phyloP scores from a whole-genome alignment of 1,140 invertebrate genomes.

The Telenomus remus region DNA sequence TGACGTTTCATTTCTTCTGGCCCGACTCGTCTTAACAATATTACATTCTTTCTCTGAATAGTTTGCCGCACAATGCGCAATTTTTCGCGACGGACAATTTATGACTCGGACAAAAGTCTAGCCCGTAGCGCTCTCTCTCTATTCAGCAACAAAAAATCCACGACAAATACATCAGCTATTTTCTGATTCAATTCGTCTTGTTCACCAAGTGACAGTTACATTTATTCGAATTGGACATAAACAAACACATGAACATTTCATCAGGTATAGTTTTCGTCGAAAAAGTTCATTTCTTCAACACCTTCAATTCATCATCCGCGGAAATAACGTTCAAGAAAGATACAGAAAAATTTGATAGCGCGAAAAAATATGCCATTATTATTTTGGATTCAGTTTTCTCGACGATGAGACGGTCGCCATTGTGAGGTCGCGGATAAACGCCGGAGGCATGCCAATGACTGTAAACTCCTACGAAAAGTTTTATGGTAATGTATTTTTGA shows the following conservation, averaged over 20 bases:
- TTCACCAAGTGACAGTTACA: slow-evolving; percentile 8
- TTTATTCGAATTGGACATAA: not conserved
- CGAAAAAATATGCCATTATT: too few species aligned
- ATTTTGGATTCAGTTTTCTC: too few species aligned
- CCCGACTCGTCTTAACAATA: slow-evolving; percentile 5
- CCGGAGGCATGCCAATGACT: too few species aligned
- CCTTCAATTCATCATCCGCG: too few species aligned
- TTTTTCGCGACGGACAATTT: slow-evolving; percentile 21
- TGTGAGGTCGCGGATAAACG: too few species aligned
- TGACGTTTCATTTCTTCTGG: slow-evolving; percentile 2
- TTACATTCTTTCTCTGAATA: slow-evolving; percentile 16
- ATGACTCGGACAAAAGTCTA: slow-evolving; percentile 22
- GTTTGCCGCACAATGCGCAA: slow-evolving; percentile 15
- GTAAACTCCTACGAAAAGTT: too few species aligned
- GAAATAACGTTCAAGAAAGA: too few species aligned
- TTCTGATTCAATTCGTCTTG: slow-evolving; percentile 5
- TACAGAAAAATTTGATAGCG: too few species aligned
- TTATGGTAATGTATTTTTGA: too few species aligned
- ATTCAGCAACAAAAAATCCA: slow-evolving; percentile 7
- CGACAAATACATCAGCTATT: not conserved
- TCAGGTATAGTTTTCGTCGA: not conserved
- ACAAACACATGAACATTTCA: slow-evolving; percentile 13
- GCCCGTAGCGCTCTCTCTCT: not conserved
- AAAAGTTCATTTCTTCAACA: too few species aligned
- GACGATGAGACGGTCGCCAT: too few species aligned